phyloP scores from a whole-genome alignment of 2,113 vertebrate species.

The Spea multiplicata region DNA sequence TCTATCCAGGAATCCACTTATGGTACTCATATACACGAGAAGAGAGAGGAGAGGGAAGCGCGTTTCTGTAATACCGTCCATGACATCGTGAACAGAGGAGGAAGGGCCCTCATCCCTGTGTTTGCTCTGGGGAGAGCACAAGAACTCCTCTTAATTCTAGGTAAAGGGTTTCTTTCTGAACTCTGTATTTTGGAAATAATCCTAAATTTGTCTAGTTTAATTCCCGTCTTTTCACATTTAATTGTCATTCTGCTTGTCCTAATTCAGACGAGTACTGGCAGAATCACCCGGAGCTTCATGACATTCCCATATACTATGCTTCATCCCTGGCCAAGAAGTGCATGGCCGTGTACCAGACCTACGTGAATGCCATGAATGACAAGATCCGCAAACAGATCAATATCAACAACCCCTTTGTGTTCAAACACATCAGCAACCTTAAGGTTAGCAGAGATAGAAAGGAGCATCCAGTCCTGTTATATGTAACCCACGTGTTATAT shows the following conservation, averaged over 20 bases:
- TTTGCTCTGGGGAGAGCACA: conserved; percentile 95
- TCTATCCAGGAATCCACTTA: conserved; percentile 85
- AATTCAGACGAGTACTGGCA: conserved; percentile 94
- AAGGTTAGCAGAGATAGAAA: conserved; percentile 71
- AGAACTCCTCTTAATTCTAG: conserved; percentile 90
- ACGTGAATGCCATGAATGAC: conserved; percentile 97
- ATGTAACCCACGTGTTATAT: too few relatives aligned
- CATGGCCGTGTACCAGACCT: conserved; percentile 97
- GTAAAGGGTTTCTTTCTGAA: conserved; percentile 51
- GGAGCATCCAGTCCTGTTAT: too few relatives aligned
- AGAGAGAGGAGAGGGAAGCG: conserved; percentile 91
- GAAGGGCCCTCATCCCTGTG: conserved; percentile 91
- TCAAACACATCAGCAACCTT: conserved; percentile 97
- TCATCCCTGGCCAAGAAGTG: conserved; percentile 97
- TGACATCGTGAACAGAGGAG: conserved; percentile 93
- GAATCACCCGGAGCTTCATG: conserved; percentile 96
- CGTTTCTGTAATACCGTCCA: conserved; percentile 96
- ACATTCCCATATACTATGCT: conserved; percentile 97
- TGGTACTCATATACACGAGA: conserved; percentile 95
- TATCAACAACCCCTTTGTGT: conserved; percentile 97
- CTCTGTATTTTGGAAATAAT: too few relatives aligned
- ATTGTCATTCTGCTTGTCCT: background rate
- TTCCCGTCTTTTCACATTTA: conserved; percentile 14
- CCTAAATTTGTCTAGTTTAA: background rate
- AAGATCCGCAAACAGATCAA: conserved; percentile 98